Base-by-base conservation (phyloP, 2,797 vertebrate genomes). In the Gambusia yucatana region DNA sequence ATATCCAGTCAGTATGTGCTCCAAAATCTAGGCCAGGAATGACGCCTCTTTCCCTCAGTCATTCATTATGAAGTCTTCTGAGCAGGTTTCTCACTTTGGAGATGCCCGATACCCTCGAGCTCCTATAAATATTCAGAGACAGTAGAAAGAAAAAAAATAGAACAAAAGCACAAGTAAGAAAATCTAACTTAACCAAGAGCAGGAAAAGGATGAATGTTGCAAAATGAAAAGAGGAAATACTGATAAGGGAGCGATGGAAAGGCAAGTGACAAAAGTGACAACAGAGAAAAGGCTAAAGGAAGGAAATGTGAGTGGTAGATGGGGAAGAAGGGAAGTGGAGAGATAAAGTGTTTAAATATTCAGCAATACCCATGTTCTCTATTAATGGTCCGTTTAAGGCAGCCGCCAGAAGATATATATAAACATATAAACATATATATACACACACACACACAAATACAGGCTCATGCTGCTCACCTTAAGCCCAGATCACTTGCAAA, bases 271-370 rank as follows among this genome's bases (percentile, higher is more conserved):
- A 33, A 75, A 48, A 81, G 79, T 33, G 75, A 89, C 73, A 86
- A 76, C 71, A 77, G 28, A 57, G 52, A 63, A 59, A 84, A 57
- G 73, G 46, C 75, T 55, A 30, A 81, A 81, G 77, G 57, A 78
- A 69, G 76, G 80, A 74, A 76, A 25, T 30, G 57, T 17, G 43
- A 79, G 75, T 48, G 50, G 70, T 57, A 74, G 82, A 89, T 16
- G 14, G 79, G 61, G 83, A 81, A 65, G 50, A 73, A 83, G 79
- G 65, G 55, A 85, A 84, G 81, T 72, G 79, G 81, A 81, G 86
- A 91, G 83, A 85, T 91, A 92, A 82, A 59, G 83, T 81, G 86
- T 91, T 94, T 91, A 95, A 94, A 94, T 94, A 95, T 95, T 95
- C 89, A 95, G 84, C 86, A 92, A 84, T 89, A 93, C 82, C 90